Percentiles rank a stretch among this genome's conserved stretches.
Conservation (phyloP, 2,797 vertebrate species). For the Cossypha dichroa region DNA sequence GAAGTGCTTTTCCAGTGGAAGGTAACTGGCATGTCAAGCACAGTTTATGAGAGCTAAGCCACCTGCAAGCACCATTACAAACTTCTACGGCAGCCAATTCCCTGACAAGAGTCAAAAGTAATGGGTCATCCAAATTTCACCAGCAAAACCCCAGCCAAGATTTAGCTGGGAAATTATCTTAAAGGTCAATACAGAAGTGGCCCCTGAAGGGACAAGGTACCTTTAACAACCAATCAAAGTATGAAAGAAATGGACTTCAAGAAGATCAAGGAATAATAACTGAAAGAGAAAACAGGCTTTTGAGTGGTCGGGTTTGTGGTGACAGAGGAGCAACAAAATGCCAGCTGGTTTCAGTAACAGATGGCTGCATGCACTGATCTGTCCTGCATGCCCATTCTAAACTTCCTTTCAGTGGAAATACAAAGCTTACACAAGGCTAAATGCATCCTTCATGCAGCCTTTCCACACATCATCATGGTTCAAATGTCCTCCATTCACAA, state of each 20-base stretch:
- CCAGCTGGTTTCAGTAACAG: slow-evolving; percentile 59
- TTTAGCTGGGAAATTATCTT: background rate
- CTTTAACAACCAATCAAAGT: background rate
- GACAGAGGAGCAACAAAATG: slow-evolving; percentile 43
- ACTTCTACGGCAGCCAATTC: background rate
- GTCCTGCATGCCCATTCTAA: slow-evolving; percentile 19
- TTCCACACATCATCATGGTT: background rate
- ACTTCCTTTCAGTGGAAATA: slow-evolving; percentile 50
- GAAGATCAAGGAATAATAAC: slow-evolving; percentile 18
- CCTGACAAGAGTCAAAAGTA: background rate
- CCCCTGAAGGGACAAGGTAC: background rate
- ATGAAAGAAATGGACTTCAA: background rate
- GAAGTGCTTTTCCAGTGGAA: background rate
- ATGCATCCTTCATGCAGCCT: background rate
- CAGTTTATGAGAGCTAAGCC: background rate
- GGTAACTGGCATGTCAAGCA: background rate
- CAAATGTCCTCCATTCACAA: slow-evolving; percentile 4
- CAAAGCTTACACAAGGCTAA: slow-evolving; percentile 5
- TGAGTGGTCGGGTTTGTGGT: background rate
- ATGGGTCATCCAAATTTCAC: slow-evolving; percentile 16
- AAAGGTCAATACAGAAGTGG: slow-evolving; percentile 10
- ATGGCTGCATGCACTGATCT: slow-evolving; percentile 17
- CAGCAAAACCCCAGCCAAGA: background rate
- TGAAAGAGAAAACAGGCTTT: background rate
- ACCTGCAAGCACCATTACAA: background rate